A percentile compares a stretch with the other conserved stretches of the same genome.
phyloP scores from a whole-genome alignment of 2,113 vertebrate genomes.

The Garra rufa region DNA sequence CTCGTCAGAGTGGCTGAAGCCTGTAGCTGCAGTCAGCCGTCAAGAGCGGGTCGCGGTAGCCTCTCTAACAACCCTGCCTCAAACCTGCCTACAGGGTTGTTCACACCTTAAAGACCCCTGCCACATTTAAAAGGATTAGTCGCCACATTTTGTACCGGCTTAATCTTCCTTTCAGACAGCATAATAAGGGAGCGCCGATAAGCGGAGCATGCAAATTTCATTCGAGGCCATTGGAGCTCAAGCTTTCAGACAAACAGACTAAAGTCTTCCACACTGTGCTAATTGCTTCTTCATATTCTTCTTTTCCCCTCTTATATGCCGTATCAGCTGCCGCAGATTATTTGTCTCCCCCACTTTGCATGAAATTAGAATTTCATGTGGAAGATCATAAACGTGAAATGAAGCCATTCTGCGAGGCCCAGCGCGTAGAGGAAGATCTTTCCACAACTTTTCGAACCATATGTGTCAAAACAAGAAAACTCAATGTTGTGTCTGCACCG shows the following conservation, averaged over 20 bases:
- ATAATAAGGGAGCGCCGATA: slow-evolving; percentile 83
- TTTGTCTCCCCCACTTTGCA: slow-evolving; percentile 77
- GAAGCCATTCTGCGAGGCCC: slow-evolving; percentile 46
- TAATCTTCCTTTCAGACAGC: slow-evolving; percentile 84
- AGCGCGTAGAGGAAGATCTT: slow-evolving; percentile 13
- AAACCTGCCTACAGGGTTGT: slow-evolving; percentile 65
- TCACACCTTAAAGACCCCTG: slow-evolving; percentile 78
- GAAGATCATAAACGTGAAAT: slow-evolving; percentile 72
- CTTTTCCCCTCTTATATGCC: slow-evolving; percentile 74
- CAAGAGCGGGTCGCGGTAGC: not conserved
- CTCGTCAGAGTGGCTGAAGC: slow-evolving; percentile 11
- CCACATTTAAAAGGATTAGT: slow-evolving; percentile 86
- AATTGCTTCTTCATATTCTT: slow-evolving; percentile 82
- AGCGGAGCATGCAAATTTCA: slow-evolving; percentile 84
- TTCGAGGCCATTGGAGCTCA: slow-evolving; percentile 77
- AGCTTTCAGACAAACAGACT: slow-evolving; percentile 75
- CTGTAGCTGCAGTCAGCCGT: slow-evolving; percentile 1
- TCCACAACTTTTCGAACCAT: slow-evolving; percentile 48
- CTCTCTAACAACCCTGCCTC: slow-evolving; percentile 46
- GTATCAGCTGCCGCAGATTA: slow-evolving; percentile 78
- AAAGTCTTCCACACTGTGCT: slow-evolving; percentile 77
- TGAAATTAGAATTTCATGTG: slow-evolving; percentile 83
- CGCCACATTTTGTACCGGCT: slow-evolving; percentile 81
- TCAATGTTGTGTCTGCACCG: not conserved
- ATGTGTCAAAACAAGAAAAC: not conserved